Percentiles rank a stretch among this genome's conserved stretches.
Evolutionary conservation across 2,888 invertebrate genomes (phyloP).

Genomic region (Cataglyphis rosenhaueri): DNA sequence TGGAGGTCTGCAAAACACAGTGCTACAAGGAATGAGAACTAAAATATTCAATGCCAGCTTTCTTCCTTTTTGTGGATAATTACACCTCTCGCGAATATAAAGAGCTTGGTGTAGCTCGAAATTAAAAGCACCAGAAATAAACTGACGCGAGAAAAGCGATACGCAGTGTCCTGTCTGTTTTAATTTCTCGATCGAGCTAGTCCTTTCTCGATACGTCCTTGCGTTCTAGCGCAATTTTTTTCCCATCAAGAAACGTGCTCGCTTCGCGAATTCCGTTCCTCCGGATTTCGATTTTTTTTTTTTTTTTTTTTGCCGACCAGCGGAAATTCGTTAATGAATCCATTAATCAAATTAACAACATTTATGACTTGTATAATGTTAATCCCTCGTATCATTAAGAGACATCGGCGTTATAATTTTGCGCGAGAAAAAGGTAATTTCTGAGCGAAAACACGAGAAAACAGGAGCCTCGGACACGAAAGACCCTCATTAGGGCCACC

Average conservation of each 20-base stretch:
- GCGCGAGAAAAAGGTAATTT: background rate
- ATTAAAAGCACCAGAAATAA: slow-evolving; percentile 79
- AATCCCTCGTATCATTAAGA: background rate
- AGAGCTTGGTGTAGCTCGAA: slow-evolving; percentile 74
- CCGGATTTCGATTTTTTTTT: background rate
- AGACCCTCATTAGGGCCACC: slow-evolving; percentile 33
- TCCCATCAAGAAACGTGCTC: background rate
- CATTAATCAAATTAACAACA: background rate
- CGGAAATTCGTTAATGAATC: background rate
- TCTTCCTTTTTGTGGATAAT: slow-evolving; percentile 78
- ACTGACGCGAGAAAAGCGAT: slow-evolving; percentile 62
- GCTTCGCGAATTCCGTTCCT: background rate
- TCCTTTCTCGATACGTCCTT: background rate
- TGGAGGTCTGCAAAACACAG: background rate
- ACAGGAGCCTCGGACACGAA: slow-evolving; percentile 19
- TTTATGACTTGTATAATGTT: background rate
- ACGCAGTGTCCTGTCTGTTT: slow-evolving; percentile 23
- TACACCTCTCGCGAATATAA: slow-evolving; percentile 78
- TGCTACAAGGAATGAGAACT: slow-evolving; percentile 61
- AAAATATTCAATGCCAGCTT: slow-evolving; percentile 80
- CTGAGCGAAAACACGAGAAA: background rate
- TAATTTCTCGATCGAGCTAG: slow-evolving; percentile 13
- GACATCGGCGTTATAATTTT: background rate
- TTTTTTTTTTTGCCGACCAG: background rate
- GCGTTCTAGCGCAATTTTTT: background rate